A percentile compares a stretch with the other conserved stretches of the same genome.
Evolutionary conservation across 2,797 vertebrate genomes (phyloP).

Genomic region (Stomatorhinus walkeri): DNA sequence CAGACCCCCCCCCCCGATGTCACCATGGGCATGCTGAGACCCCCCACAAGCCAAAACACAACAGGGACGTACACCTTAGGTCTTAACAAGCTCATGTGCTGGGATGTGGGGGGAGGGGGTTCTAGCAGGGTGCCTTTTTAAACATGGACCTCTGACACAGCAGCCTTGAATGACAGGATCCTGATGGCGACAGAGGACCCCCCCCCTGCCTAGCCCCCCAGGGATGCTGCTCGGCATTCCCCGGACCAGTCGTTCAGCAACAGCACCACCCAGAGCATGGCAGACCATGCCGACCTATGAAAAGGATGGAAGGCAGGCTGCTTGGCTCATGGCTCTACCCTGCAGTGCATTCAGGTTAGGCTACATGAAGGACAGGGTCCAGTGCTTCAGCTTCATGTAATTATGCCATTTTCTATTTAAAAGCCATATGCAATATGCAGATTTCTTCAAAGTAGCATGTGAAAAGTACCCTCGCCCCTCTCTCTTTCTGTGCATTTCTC

Average conservation of each 20-base stretch:
- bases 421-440: conserved; percentile 17
- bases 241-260: neutral
- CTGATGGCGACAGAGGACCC: neutral
- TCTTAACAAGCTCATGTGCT: neutral
- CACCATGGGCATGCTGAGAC: neutral
- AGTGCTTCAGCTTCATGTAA: neutral
- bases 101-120: neutral
- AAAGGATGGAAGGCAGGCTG: neutral
- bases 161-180: neutral
- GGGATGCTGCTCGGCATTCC: neutral
- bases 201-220: neutral
- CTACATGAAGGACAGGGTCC: neutral
- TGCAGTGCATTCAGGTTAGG: neutral
- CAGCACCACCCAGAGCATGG: conserved; percentile 2
- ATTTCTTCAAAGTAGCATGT: conserved; percentile 12
- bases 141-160: neutral
- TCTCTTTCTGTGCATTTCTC: neutral
- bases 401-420: conserved; percentile 19
- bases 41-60: neutral
- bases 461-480: neutral
- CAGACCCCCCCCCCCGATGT: neutral
- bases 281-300: neutral
- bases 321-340: neutral
- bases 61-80: neutral
- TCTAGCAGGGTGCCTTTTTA: neutral